A percentile compares a stretch with the other conserved stretches of the same genome.
Evolutionary conservation across 2,797 vertebrate species (phyloP).

Genomic region (Podarcis siculus): DNA sequence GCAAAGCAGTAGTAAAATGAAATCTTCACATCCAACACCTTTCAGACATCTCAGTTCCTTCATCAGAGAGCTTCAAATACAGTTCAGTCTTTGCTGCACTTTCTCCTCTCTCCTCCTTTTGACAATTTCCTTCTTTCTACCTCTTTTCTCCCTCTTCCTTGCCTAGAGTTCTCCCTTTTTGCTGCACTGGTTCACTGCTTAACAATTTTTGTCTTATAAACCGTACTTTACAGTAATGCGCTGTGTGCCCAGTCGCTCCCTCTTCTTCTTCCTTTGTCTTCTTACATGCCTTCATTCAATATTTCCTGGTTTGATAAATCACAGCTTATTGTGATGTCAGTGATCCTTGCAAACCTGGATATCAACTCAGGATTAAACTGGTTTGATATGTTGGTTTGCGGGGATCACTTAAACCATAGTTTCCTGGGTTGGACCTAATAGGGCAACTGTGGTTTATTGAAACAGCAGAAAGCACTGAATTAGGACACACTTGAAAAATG

Average conservation of each 20-base stretch:
- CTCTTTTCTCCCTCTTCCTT: too few relatives aligned
- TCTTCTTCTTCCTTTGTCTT: neutral
- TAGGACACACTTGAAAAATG: neutral
- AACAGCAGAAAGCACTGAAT: neutral
- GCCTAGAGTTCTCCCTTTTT: too few relatives aligned
- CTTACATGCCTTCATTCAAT: neutral
- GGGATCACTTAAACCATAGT: neutral
- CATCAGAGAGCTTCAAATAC: too few relatives aligned
- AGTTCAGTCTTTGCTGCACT: too few relatives aligned
- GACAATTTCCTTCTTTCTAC: too few relatives aligned
- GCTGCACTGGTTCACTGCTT: too few relatives aligned
- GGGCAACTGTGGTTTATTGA: neutral
- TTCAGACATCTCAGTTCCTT: too few relatives aligned
- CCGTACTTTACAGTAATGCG: too few relatives aligned
- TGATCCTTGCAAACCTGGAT: neutral
- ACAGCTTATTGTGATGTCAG: neutral
- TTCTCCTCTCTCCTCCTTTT: too few relatives aligned
- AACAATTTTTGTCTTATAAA: too few relatives aligned
- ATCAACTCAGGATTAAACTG: neutral
- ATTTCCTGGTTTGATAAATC: neutral
- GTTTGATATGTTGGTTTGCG: neutral
- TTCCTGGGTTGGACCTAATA: neutral
- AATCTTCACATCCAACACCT: too few relatives aligned
- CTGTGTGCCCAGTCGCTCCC: neutral
- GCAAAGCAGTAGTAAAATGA: too few relatives aligned